phyloP scores from a whole-genome alignment of 2,113 vertebrate species.

The Oostethus manadensis region DNA sequence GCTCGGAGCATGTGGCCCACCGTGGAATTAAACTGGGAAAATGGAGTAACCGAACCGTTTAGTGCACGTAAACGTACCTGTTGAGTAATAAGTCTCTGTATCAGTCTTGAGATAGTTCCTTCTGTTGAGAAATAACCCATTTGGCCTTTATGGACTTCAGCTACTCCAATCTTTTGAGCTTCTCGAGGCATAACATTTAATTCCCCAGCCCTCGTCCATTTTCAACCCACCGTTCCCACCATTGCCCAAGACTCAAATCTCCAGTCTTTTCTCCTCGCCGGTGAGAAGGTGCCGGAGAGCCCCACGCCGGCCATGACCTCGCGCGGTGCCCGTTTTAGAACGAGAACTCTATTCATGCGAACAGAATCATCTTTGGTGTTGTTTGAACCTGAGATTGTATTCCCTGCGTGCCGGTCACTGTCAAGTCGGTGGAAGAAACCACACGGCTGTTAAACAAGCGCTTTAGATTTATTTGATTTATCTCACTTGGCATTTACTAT shows the following conservation, averaged over 20 bases:
- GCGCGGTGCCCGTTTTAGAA: constrained; percentile 7
- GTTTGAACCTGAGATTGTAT: constrained; percentile 13
- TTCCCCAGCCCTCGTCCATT: background rate
- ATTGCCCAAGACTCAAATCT: constrained; percentile 22
- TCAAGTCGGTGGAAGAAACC: constrained; percentile 12
- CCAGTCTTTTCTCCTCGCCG: constrained; percentile 2
- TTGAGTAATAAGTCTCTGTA: too few relatives aligned
- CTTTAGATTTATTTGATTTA: background rate
- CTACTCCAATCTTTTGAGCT: background rate
- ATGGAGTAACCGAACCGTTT: too few relatives aligned
- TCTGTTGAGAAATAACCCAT: too few relatives aligned
- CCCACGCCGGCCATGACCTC: constrained; percentile 24
- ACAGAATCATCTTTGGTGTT: constrained; percentile 3
- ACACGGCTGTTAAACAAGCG: background rate
- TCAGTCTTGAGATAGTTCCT: too few relatives aligned
- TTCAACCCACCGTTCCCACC: constrained; percentile 28
- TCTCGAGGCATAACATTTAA: too few relatives aligned
- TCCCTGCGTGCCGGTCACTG: background rate
- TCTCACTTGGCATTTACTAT: background rate
- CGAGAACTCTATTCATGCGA: constrained; percentile 22
- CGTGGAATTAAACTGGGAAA: too few relatives aligned
- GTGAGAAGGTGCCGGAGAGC: constrained; percentile 36
- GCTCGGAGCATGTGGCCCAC: too few relatives aligned
- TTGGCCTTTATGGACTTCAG: too few relatives aligned
- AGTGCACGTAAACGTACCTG: too few relatives aligned